A percentile compares a stretch with the other conserved stretches of the same genome.
These are phyloP conservation scores for Punctoribates punctum DNA, from an alignment of 2,888 invertebrate genomes.

Conservation along the genomic window DNA sequence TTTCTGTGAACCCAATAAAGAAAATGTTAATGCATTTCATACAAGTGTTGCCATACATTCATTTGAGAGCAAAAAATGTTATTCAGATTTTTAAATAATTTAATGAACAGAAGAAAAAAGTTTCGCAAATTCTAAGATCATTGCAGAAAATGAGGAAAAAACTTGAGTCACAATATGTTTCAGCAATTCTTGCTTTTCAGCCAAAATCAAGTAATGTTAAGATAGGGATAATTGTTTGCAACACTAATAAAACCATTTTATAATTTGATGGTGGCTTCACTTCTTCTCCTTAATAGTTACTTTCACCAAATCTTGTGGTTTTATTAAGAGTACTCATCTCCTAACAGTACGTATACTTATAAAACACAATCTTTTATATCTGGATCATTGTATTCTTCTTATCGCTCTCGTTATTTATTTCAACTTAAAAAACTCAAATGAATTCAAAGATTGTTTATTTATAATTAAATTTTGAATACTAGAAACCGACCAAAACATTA, in stretches of 20 bases:
- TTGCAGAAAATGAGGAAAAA: neutral
- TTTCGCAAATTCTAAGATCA: neutral
- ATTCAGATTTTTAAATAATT: constrained; percentile 21
- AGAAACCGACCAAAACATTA: no score
- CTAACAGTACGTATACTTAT: no score
- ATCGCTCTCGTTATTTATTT: no score
- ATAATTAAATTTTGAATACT: no score
- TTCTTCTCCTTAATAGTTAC: neutral
- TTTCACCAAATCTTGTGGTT: constrained; percentile 21
- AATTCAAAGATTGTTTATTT: no score
- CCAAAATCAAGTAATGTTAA: no score
- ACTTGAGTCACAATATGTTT: neutral
- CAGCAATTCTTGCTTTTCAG: constrained; percentile 9
- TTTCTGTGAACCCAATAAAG: neutral
- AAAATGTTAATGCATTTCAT: no score
- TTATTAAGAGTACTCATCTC: constrained; percentile 26
- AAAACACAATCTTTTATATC: no score
- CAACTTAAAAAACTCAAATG: no score
- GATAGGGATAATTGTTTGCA: no score
- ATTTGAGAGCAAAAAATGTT: constrained; percentile 3
- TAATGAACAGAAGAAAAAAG: neutral
- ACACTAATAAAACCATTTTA: constrained; percentile 15
- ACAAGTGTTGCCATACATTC: neutral
- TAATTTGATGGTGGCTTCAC: constrained; percentile 19
- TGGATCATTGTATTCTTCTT: no score